These are phyloP conservation scores for Eupithecia tripunctaria DNA, from an alignment of 2,888 invertebrate genomes.

Conservation along the genomic window DNA sequence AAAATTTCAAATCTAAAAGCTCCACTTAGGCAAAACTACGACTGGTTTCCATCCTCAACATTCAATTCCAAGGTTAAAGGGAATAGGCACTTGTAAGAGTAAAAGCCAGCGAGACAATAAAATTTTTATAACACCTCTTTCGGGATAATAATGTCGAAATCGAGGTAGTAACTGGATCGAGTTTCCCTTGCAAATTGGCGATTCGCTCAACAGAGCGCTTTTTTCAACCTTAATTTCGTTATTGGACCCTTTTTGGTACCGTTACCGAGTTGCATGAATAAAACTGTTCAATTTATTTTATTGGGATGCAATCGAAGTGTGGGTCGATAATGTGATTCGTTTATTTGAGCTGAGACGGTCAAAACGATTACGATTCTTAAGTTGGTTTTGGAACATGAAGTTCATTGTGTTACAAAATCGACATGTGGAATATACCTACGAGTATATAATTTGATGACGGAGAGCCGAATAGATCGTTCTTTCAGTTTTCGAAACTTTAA, in stretches of 20 bases:
- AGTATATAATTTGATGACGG: not conserved
- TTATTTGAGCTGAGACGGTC: slow-evolving; percentile 36
- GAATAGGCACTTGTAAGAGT: slow-evolving; percentile 6
- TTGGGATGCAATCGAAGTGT: slow-evolving; percentile 44
- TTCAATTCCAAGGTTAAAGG: slow-evolving; percentile 14
- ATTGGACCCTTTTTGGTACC: slow-evolving; percentile 55
- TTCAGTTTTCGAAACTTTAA: not conserved
- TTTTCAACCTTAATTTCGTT: slow-evolving; percentile 65
- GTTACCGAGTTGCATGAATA: slow-evolving; percentile 51
- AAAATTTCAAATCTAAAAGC: not conserved
- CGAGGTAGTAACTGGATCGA: slow-evolving; percentile 64
- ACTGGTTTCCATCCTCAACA: not conserved
- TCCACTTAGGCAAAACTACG: not conserved
- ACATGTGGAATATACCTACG: not conserved
- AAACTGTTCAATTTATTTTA: slow-evolving; percentile 50
- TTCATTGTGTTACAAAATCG: not conserved
- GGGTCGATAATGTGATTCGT: slow-evolving; percentile 42
- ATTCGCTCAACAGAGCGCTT: slow-evolving; percentile 57
- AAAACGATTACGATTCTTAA: slow-evolving; percentile 9
- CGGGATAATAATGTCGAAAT: slow-evolving; percentile 63
- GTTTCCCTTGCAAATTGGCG: slow-evolving; percentile 72
- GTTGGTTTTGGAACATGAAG: not conserved
- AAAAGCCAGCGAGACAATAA: slow-evolving; percentile 50
- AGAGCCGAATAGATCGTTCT: too few species aligned
- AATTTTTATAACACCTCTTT: slow-evolving; percentile 63